Percentiles rank a stretch among this genome's conserved stretches.
Conservation (phyloP, 1,140 invertebrate genomes). For the Leptestheria dahalacensis region DNA sequence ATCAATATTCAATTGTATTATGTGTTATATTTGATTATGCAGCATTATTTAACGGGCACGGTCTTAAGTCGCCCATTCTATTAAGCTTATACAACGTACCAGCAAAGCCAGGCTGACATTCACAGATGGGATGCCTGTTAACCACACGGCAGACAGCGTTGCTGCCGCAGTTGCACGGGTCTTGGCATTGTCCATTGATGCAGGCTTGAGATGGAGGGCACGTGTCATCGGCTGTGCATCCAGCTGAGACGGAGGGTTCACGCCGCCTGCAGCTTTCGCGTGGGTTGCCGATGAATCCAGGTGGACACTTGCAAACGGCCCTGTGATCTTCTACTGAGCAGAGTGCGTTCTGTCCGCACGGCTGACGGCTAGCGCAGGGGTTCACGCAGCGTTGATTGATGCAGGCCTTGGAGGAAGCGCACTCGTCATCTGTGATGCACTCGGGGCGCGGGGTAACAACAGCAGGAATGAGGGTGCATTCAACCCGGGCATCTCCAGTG, state of each 20-base stretch:
- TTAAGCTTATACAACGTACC: background rate
- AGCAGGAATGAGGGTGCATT: constrained; percentile 40
- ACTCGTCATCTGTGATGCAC: constrained; percentile 62
- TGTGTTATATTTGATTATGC: no score
- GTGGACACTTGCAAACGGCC: constrained; percentile 56
- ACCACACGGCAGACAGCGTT: constrained; percentile 32
- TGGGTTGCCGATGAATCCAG: constrained; percentile 51
- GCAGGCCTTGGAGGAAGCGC: constrained; percentile 52
- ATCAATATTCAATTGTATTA: no score
- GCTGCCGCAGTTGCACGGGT: constrained; percentile 51
- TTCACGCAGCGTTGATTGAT: constrained; percentile 54
- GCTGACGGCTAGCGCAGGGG: constrained; percentile 53
- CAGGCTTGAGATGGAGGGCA: constrained; percentile 71
- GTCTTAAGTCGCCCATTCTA: background rate
- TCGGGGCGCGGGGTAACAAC: background rate
- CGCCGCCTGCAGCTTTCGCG: constrained; percentile 51
- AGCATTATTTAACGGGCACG: no score
- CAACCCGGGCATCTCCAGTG: constrained; percentile 61
- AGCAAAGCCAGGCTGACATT: constrained; percentile 24
- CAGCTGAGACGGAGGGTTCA: constrained; percentile 37
- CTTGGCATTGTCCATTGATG: constrained; percentile 66
- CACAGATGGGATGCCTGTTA: constrained; percentile 51
- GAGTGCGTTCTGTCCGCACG: constrained; percentile 57
- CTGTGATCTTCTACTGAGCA: constrained; percentile 63
- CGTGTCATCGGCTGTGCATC: constrained; percentile 71